Evolutionary conservation across 2,888 invertebrate genomes (phyloP).

Genomic region (Tachina lurida): DNA sequence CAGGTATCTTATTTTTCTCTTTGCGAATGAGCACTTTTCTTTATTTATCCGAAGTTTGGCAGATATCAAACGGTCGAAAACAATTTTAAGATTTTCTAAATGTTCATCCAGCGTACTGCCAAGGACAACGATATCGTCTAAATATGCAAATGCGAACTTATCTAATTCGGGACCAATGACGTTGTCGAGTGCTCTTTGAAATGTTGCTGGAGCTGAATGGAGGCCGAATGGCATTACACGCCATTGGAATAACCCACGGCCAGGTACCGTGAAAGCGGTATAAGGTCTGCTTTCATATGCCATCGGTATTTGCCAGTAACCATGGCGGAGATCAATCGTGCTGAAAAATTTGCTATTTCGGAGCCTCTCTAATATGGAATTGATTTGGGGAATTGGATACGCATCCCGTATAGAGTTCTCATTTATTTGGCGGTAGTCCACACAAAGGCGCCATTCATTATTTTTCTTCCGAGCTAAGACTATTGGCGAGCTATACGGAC

Average conservation of each 20-base stretch:
- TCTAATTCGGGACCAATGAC: too few relatives aligned
- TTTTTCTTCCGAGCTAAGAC: constrained; percentile 24
- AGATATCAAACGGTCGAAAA: constrained; percentile 28
- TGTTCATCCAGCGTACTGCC: constrained; percentile 1
- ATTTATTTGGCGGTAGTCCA: neutral
- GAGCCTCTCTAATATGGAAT: too few relatives aligned
- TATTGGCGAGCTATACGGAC: constrained; percentile 38
- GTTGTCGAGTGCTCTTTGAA: too few relatives aligned
- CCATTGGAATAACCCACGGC: constrained; percentile 4
- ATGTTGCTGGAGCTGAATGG: too few relatives aligned
- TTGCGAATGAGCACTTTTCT: constrained; percentile 49
- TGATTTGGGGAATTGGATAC: constrained; percentile 1
- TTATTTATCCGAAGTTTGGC: constrained; percentile 10
- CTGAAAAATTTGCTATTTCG: neutral
- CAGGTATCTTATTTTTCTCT: constrained; percentile 40
- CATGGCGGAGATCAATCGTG: constrained; percentile 9
- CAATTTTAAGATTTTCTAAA: constrained; percentile 18
- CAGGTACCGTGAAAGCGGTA: constrained; percentile 21
- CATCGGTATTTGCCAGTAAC: constrained; percentile 12
- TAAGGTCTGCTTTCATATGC: constrained; percentile 2
- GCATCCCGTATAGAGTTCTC: constrained; percentile 5
- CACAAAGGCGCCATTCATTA: constrained; percentile 35
- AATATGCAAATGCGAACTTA: too few relatives aligned
- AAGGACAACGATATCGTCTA: too few relatives aligned
- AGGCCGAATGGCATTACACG: constrained; percentile 20